Base-by-base conservation (phyloP, 1,140 invertebrate species). In the Daktulosphaira vitifoliae region DNA sequence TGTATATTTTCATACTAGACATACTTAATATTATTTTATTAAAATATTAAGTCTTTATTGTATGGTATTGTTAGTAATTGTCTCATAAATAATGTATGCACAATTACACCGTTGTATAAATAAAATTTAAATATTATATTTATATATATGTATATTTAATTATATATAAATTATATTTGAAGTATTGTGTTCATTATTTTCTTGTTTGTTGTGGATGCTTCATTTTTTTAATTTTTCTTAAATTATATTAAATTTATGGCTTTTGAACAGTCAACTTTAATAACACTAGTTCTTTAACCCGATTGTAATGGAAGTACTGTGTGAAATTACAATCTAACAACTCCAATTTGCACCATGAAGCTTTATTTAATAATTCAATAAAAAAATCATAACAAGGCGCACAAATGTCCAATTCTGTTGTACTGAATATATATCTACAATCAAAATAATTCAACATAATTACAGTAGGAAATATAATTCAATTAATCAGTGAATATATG, bases 311-410 rank as follows among this genome's bases (percentile, higher is more conserved):
- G 70, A 92, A 92, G 76, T 86, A 90, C 73, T 88, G 86, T 3
- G 86, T 81, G 73, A 91, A 90, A 73, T 88, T 81, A n/a, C 83
- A 73, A 1, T 80, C 77, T 38, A 89, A 69, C 68, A 85, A 75
- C 71, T 84, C 77, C 3, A 86, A 75, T 1, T 70, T 75, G 44
- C 39, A 46, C 84, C 84, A 86, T 3, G 77, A 70, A 16, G 76
- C 70, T 66, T 78, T 74, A 38, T 39, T 33, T 29, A 89, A 71
- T 50, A 81, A 76, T 7, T 79, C 77, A 11, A 87, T 72, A 76
- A 91, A 92, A 76, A 88, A 84, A 70, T 90, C 88, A 70, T 87
- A 92, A 77, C 88, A 90, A 0, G 89, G 89, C 3, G 90, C 88
- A 22, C 83, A 82, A 0, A 84, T 82, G 67, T 91, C 88, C 71